These are phyloP conservation scores for Neodiprion pinetum DNA, from an alignment of 1,140 invertebrate genomes.

Conservation along the genomic window DNA sequence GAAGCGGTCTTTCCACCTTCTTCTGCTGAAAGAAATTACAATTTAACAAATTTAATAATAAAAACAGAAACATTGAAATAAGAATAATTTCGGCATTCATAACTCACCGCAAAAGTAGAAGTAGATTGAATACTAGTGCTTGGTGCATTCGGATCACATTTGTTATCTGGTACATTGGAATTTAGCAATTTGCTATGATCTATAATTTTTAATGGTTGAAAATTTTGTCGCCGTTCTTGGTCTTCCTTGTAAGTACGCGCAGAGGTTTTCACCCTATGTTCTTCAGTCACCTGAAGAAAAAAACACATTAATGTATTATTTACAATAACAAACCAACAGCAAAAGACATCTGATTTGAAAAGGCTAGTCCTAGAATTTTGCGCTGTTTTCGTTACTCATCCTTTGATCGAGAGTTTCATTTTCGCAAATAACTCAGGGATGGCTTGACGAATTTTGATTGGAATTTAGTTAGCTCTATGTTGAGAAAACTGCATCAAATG, in stretches of 20 bases:
- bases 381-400: neutral
- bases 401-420: neutral
- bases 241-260: slow-evolving; percentile 30
- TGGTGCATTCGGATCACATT: neutral
- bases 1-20: neutral
- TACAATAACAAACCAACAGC: neutral
- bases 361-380: neutral
- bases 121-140: neutral
- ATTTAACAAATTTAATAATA: neutral
- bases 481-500: too few relatives aligned
- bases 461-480: neutral
- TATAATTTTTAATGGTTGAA: slow-evolving; percentile 26
- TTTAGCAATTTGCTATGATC: slow-evolving; percentile 20
- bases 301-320: slow-evolving; percentile 13
- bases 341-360: neutral
- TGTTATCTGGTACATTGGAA: neutral
- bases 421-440: neutral
- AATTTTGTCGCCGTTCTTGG: slow-evolving; percentile 20
- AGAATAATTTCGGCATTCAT: neutral
- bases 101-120: neutral
- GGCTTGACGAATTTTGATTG: neutral
- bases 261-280: slow-evolving; percentile 32
- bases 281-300: slow-evolving; percentile 30
- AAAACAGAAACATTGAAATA: neutral
- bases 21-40: neutral